Evolutionary conservation across 1,140 invertebrate genomes (phyloP), one percentile per base, ranked within the genome.

Genomic region (Scylla paramamosain): DNA sequence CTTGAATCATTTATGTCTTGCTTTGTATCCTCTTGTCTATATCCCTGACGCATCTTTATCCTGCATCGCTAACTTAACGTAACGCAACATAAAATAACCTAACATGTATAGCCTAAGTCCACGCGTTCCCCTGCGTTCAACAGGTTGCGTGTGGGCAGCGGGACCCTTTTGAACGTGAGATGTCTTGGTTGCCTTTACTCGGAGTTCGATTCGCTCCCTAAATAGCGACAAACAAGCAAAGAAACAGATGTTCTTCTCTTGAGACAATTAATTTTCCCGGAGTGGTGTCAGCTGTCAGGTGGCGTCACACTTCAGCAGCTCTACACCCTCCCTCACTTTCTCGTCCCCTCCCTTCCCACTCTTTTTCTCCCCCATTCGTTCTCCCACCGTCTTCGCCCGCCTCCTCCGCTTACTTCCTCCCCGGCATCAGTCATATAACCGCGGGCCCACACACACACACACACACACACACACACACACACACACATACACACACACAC

Each of bases 301-400:
- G 67, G 67, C 67, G 67, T 77, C 67, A 77, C 67, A 48, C 87
- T 48, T 88, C 46, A 48, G 87, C 32, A 88, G 46, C 87, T 48
- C 39, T 89, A 14, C 28, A 45, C 39, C 32, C 31, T 4, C 4
- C 48, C 25, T 28, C 45, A 16, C 8, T n/a, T 46, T 14, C 45
- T 20, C 3, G 45, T 20, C 6, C 45, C 25, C 31, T 20, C 87
- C 0, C 45, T 25, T 32, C 48, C 16, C n/a, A 6, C 39, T 46
- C 20, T 45, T 31, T n/a, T 20, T 29, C 4, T 20, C 59, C n/a
- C n/a, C 39, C 31, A 12, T 25, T 91, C 59, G 7, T 31, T 3
- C n/a, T 45, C 39, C 48, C 39, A 2, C 39, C 84, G 28, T 87
- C 84, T 84, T 14, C n/a, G 12, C 31, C 31, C 12, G 12, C 31